Percentiles rank a stretch among this genome's conserved stretches.
Conservation (phyloP, 2,113 vertebrate species). For the Prochilodus magdalenae region DNA sequence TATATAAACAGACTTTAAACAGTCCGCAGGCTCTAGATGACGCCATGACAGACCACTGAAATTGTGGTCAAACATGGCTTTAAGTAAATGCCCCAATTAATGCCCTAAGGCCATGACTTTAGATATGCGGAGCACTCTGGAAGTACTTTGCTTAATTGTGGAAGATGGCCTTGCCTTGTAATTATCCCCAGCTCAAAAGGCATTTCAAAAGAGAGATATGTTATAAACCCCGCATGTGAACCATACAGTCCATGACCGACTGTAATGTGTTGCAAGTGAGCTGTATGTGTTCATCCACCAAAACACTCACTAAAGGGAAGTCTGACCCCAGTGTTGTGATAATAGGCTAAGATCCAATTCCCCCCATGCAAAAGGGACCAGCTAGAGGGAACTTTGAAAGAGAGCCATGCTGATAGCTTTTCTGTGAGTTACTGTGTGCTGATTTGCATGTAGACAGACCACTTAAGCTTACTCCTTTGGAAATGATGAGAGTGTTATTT, state of each 20-base stretch:
- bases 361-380: background rate
- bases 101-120: constrained; percentile 22
- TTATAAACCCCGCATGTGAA: background rate
- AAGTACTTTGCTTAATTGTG: constrained; percentile 52
- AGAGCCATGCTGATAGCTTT: constrained; percentile 22
- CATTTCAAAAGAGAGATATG: background rate
- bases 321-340: background rate
- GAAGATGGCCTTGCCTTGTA: constrained; percentile 34
- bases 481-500: constrained; percentile 37
- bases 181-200: constrained; percentile 20
- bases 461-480: background rate
- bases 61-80: constrained; percentile 8
- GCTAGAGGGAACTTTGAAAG: background rate
- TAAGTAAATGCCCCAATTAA: constrained; percentile 23
- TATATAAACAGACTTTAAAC: constrained; percentile 38
- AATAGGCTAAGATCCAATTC: background rate
- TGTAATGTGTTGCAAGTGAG: background rate
- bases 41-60: constrained; percentile 1
- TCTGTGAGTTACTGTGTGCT: constrained; percentile 16
- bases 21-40: constrained; percentile 13
- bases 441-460: background rate
- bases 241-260: background rate
- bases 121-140: constrained; percentile 46
- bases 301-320: background rate
- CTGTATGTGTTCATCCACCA: background rate